These are phyloP conservation scores for Lasioglossum lativentre DNA, from an alignment of 2,888 invertebrate species.

Conservation along the genomic window DNA sequence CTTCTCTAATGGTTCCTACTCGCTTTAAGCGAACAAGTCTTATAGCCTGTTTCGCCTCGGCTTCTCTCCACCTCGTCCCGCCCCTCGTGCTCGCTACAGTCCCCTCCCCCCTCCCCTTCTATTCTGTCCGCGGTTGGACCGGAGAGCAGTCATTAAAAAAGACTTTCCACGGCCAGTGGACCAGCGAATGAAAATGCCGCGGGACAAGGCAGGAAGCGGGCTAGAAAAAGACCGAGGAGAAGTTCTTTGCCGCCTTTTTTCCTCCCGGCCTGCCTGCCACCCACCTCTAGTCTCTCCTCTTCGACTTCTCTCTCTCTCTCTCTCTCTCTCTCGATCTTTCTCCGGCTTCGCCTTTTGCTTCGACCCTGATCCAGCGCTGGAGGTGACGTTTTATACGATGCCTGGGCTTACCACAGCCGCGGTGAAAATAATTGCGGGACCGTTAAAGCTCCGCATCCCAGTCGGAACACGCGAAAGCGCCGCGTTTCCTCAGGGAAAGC, in stretches of 20 bases:
- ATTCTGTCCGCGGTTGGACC: conserved; percentile 45
- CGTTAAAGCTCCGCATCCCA: conserved; percentile 36
- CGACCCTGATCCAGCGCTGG: conserved; percentile 48
- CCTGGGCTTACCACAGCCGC: conserved; percentile 43
- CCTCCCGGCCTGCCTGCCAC: neutral
- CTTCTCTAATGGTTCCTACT: conserved; percentile 71
- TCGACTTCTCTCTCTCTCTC: neutral
- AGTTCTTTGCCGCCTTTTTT: conserved; percentile 56
- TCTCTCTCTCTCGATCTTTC: neutral
- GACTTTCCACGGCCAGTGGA: conserved; percentile 68
- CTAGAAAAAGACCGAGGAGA: conserved; percentile 35
- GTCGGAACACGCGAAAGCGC: conserved; percentile 25
- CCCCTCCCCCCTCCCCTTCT: neutral
- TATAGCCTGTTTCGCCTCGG: conserved; percentile 50
- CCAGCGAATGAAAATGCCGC: conserved; percentile 66
- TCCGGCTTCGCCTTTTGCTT: neutral
- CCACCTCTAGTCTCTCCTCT: neutral
- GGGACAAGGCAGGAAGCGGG: conserved; percentile 49
- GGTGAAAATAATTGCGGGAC: conserved; percentile 65
- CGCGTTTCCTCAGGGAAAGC: conserved; percentile 18
- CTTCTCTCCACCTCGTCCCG: conserved; percentile 3
- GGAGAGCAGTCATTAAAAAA: conserved; percentile 72
- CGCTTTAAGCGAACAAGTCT: conserved; percentile 69
- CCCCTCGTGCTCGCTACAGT: conserved; percentile 1
- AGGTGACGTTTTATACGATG: conserved; percentile 68